These are phyloP conservation scores for Drosophila lini DNA, from an alignment of 1,140 invertebrate species.

Conservation along the genomic window DNA sequence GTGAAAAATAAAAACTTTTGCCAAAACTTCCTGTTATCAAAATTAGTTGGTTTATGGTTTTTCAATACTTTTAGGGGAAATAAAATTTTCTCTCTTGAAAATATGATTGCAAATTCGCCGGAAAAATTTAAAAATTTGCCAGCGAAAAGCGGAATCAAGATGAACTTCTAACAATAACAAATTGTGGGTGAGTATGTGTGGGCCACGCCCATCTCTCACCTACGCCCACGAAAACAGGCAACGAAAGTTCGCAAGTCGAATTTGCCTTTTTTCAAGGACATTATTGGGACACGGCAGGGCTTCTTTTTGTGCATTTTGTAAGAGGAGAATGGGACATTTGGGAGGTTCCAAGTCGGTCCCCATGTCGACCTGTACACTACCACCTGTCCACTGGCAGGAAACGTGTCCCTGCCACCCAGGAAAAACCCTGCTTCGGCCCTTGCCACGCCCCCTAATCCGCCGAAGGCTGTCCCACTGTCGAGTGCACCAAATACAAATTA, in stretches of 20 bases:
- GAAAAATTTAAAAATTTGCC: conserved; percentile 28
- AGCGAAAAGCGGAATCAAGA: conserved; percentile 22
- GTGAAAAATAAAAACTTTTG: conserved; percentile 11
- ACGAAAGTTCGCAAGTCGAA: conserved; percentile 34
- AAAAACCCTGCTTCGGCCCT: conserved; percentile 23
- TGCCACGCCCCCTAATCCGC: conserved; percentile 33
- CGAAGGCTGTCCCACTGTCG: conserved; percentile 56
- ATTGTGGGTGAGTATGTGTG: conserved; percentile 3
- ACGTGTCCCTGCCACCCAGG: conserved; percentile 42
- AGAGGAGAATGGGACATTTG: background rate
- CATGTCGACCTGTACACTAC: conserved; percentile 41
- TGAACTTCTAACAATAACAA: conserved; percentile 27
- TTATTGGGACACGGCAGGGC: conserved; percentile 59
- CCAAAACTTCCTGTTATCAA: conserved; percentile 35
- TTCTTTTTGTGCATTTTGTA: conserved; percentile 26
- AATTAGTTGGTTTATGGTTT: conserved; percentile 37
- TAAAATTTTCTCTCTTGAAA: conserved; percentile 10
- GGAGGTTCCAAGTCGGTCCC: conserved; percentile 11
- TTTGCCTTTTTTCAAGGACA: conserved; percentile 71
- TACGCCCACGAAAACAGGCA: conserved; percentile 26
- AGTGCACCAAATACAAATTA: conserved; percentile 82
- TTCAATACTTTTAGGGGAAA: conserved; percentile 20
- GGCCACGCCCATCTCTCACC: conserved; percentile 31
- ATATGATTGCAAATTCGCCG: conserved; percentile 20
- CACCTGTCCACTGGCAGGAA: conserved; percentile 66